Conservation (phyloP, 2,113 vertebrate species). For the Centropus unirufus region DNA sequence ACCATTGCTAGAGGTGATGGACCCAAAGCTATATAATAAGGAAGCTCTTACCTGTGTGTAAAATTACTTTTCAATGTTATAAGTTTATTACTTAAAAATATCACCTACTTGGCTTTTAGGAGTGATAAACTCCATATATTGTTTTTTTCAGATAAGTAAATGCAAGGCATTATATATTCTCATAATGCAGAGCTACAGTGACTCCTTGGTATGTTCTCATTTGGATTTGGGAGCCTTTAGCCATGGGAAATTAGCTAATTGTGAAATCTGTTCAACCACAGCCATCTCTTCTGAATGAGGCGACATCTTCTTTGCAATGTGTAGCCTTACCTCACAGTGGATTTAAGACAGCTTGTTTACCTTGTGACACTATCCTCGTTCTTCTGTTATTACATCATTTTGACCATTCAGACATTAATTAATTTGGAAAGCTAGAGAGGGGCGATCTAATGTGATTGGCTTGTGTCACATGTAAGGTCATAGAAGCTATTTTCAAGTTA, state of each 20-base stretch:
- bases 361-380: background rate
- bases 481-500: background rate
- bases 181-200: background rate
- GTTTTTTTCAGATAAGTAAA: background rate
- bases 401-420: conserved; percentile 21
- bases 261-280: background rate
- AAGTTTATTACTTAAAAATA: background rate
- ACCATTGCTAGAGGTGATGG: background rate
- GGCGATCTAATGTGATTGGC: background rate
- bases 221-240: background rate
- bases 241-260: background rate
- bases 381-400: background rate
- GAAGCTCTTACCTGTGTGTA: background rate
- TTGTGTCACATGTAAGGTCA: background rate
- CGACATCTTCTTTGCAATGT: background rate
- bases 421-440: background rate
- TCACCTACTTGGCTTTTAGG: background rate
- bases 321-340: background rate
- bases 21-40: background rate
- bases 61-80: background rate
- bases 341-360: background rate
- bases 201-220: background rate
- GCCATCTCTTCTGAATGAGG: background rate
- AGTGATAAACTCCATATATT: background rate
- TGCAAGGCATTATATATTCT: background rate